Conservation (phyloP, 1,140 invertebrate genomes). For the Brachionus manjavacas region DNA sequence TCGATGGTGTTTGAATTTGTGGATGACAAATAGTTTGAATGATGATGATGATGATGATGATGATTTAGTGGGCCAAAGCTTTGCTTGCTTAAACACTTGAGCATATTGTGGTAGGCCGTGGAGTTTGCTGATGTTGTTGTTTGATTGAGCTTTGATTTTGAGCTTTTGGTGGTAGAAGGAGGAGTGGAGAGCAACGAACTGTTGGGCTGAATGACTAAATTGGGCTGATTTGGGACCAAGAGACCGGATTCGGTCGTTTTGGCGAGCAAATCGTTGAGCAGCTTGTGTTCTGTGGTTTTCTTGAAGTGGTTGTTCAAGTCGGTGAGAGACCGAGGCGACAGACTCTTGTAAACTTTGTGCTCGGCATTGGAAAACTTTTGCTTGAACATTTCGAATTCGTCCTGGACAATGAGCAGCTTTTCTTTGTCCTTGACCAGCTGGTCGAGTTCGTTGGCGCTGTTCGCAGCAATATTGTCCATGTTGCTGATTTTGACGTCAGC, state of each 20-base stretch:
- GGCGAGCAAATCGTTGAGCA: slow-evolving; percentile 12
- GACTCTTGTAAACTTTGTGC: not conserved
- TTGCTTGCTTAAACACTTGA: not conserved
- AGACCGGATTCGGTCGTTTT: not conserved
- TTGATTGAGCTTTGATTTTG: not conserved
- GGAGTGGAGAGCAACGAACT: not conserved
- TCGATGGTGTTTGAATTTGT: not conserved
- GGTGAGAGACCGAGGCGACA: not conserved
- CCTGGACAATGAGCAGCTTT: not conserved
- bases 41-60: too few species aligned
- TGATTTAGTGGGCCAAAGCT: not conserved
- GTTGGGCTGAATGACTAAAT: slow-evolving; percentile 4
- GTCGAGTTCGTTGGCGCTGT: not conserved
- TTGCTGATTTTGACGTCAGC: not conserved
- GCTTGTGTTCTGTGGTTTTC: not conserved
- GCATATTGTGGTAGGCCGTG: not conserved
- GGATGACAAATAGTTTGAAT: not conserved
- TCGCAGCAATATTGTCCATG: not conserved
- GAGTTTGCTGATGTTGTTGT: not conserved
- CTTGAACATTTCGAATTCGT: slow-evolving; percentile 32
- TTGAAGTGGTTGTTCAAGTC: slow-evolving; percentile 29
- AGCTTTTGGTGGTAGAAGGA: not conserved
- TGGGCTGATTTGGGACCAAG: not conserved
- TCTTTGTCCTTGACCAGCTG: not conserved
- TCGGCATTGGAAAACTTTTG: not conserved